Percentiles rank a stretch among this genome's conserved stretches.
Conservation (phyloP, 1,140 invertebrate species). For the Lethocerus indicus region DNA sequence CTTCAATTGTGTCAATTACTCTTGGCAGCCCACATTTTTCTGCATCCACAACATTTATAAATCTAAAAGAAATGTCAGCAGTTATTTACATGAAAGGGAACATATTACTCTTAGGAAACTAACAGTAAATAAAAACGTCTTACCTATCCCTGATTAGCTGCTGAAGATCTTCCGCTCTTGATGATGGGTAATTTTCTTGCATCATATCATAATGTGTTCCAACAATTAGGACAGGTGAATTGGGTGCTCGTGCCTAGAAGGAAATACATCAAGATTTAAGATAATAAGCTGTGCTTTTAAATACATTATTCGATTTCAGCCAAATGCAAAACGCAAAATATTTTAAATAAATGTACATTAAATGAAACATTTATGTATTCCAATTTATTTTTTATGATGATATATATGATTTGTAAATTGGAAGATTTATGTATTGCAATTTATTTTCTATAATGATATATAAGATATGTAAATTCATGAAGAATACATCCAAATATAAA, state of each 20-base stretch:
- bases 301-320: too few species aligned
- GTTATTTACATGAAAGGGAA: background rate
- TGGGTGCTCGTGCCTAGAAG: constrained; percentile 65
- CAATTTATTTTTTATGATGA: too few species aligned
- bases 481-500: too few species aligned
- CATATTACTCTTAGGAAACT: background rate
- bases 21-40: constrained; percentile 90
- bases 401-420: too few species aligned
- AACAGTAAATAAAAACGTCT: background rate
- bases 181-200: constrained; percentile 46
- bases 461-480: too few species aligned
- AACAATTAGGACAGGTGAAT: constrained; percentile 85
- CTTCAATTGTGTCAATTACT: constrained; percentile 85
- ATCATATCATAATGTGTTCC: constrained; percentile 89
- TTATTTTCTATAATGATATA: too few species aligned
- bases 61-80: constrained; percentile 29
- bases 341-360: background rate
- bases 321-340: too few species aligned
- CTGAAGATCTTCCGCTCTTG: constrained; percentile 68
- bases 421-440: too few species aligned
- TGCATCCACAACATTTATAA: constrained; percentile 85
- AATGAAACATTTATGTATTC: background rate
- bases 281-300: too few species aligned
- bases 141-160: constrained; percentile 59
- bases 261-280: too few species aligned